Evolutionary conservation across 2,113 vertebrate species (phyloP).

Genomic region (Neomonachus schauinslandi): DNA sequence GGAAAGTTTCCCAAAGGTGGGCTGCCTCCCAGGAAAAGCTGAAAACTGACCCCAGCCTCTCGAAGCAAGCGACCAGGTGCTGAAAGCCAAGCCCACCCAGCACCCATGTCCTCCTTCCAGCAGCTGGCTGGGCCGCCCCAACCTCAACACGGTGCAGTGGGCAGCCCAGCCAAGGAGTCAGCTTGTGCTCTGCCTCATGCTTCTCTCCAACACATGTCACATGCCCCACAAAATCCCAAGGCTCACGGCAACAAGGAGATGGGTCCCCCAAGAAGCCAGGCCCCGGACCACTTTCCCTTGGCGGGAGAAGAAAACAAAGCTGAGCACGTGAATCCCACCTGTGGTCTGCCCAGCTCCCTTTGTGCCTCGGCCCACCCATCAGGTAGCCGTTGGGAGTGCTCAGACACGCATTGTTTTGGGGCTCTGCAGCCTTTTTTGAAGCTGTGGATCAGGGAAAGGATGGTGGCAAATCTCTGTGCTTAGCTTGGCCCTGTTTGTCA

Average conservation of each 20-base stretch:
- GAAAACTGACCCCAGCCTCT: not conserved
- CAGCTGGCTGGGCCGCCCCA: not conserved
- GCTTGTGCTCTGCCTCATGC: conserved; percentile 51
- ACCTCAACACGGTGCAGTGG: not conserved
- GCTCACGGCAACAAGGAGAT: not conserved
- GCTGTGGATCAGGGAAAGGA: not conserved
- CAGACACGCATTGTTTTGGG: not conserved
- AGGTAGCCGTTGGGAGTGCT: not conserved
- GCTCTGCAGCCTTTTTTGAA: not conserved
- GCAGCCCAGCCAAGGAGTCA: conserved; percentile 40
- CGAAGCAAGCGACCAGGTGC: not conserved
- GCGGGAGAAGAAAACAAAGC: not conserved
- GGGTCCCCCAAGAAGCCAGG: not conserved
- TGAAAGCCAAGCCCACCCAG: not conserved
- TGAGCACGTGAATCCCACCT: not conserved
- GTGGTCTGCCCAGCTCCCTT: fast-evolving
- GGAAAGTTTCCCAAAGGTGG: not conserved
- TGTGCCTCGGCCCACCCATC: not conserved
- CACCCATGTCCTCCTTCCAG: not conserved
- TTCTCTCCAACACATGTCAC: conserved; percentile 45
- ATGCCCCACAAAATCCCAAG: conserved; percentile 31
- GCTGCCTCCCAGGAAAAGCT: not conserved
- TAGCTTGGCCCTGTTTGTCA: not conserved
- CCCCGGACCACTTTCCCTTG: not conserved
- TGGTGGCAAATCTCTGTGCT: not conserved